Evolutionary conservation across 2,888 invertebrate genomes (phyloP), one percentile per base, ranked within the genome.

Genomic region (Molorchus minor): DNA sequence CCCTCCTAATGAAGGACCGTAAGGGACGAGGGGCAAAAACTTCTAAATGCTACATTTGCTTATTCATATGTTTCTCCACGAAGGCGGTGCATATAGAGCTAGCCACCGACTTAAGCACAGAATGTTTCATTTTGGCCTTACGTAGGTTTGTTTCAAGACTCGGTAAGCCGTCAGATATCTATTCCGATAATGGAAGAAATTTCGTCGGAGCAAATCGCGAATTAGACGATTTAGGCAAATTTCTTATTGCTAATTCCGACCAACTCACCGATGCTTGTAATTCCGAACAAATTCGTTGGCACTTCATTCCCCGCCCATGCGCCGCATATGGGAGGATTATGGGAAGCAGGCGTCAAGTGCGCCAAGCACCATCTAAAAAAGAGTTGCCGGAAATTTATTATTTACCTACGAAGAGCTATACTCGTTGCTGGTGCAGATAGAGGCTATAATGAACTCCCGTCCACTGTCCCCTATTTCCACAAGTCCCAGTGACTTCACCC

Each of bases 21-120:
- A 54, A 47, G 53, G 61, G 65, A 10, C 51, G 71, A 10, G 68
- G 65, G 13, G 29, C 41, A 12, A 65, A 61, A 56, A 29, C 36
- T 10, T 36, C 38, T 2, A 72, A 72, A 53, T 56, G 30, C 16
- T 73, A 64, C 20, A 54, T 70, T 12, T 36, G 55, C 25, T 12
- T 69, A 8, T 68, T 67, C 36, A 51, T 68, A 8, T 71, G 70
- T 56, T 66, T 71, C 40, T n/a, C 47, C 2, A 68, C 64, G 8
- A 64, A 61, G 16, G 75, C 74, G 1, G 53, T 71, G 0, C 73
- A 75, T 60, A 16, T 74, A 17, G 73, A 75, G 58, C 29, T 70
- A 1, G 72, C 71, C 1, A 57, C 65, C 1, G 65, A 67, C 38
- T 53, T 74, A 8, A 53, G 66, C 8, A 65, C 65, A n/a, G 64